Conservation (phyloP, 2,797 vertebrate genomes). For the Channallabes apus region DNA sequence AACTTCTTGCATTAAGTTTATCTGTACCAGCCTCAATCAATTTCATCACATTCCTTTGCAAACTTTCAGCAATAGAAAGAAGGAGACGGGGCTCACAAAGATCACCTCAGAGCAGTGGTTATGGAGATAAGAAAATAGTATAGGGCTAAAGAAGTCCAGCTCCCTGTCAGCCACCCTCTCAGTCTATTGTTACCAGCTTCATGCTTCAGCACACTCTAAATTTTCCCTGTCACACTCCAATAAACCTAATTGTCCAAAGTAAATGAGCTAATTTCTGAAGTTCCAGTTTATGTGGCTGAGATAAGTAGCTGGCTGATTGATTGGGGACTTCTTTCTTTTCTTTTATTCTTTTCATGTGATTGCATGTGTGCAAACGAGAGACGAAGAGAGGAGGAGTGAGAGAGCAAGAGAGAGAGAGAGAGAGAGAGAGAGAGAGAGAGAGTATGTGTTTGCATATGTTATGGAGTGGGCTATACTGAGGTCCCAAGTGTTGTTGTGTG, state of each 20-base stretch:
- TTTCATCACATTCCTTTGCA: conserved; percentile 81
- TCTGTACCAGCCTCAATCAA: conserved; percentile 60
- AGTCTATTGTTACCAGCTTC: conserved; percentile 80
- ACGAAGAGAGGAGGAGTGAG: conserved; percentile 14
- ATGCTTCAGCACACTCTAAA: conserved; percentile 87
- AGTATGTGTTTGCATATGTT: conserved; percentile 49
- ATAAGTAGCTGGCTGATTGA: conserved; percentile 94
- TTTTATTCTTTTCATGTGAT: conserved; percentile 58
- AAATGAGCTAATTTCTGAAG: conserved; percentile 99
- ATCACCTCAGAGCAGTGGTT: conserved; percentile 87
- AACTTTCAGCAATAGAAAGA: conserved; percentile 65
- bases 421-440: conserved; percentile 58
- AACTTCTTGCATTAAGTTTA: conserved; percentile 22
- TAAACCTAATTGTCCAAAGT: conserved; percentile 99
- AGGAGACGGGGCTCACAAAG: conserved; percentile 83
- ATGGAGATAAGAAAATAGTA: conserved; percentile 96
- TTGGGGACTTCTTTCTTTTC: conserved; percentile 79
- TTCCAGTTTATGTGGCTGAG: conserved; percentile 91
- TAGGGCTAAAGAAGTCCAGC: conserved; percentile 87
- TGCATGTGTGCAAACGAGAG: conserved; percentile 56
- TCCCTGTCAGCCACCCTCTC: conserved; percentile 78
- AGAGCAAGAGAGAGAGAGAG: background rate
- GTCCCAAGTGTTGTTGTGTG: conserved; percentile 47
- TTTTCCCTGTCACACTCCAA: conserved; percentile 99
- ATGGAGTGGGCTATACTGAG: conserved; percentile 62